phyloP scores from a whole-genome alignment of 2,797 vertebrate genomes.

The Pipistrellus pipistrellus region DNA sequence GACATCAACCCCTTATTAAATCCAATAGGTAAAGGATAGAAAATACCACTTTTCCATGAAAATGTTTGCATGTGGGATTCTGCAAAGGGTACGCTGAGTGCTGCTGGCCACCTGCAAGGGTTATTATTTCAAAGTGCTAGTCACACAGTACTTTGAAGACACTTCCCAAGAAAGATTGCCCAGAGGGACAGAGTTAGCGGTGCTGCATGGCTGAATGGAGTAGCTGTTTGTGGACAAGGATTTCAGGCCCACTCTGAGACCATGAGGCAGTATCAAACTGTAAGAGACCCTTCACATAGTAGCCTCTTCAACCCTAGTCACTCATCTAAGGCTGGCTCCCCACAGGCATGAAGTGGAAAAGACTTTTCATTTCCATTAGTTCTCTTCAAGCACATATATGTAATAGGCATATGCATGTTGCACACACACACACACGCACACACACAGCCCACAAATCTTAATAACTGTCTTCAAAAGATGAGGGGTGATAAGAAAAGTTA shows the following conservation, averaged over 20 bases:
- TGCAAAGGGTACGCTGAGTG: not conserved
- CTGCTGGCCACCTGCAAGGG: not conserved
- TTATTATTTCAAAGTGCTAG: not conserved
- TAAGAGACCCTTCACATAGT: not conserved
- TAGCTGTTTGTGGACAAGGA: not conserved
- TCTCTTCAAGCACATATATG: not conserved
- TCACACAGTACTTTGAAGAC: not conserved
- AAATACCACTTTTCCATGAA: not conserved
- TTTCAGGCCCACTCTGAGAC: not conserved
- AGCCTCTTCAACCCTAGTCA: not conserved
- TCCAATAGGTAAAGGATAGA: not conserved
- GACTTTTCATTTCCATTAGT: not conserved
- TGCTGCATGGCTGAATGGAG: not conserved
- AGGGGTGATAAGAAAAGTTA: not conserved
- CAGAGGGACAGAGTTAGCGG: not conserved
- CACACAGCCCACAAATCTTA: not conserved
- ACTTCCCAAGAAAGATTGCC: not conserved
- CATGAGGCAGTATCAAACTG: not conserved
- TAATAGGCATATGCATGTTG: not conserved
- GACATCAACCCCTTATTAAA: slow-evolving; percentile 33
- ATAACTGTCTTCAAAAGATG: not conserved
- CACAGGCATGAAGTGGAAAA: not conserved
- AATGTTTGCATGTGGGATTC: slow-evolving; percentile 19
- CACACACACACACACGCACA: not conserved
- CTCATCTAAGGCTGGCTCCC: not conserved